Evolutionary conservation across 2,888 invertebrate genomes (phyloP).

Genomic region (Epinotia ramella): DNA sequence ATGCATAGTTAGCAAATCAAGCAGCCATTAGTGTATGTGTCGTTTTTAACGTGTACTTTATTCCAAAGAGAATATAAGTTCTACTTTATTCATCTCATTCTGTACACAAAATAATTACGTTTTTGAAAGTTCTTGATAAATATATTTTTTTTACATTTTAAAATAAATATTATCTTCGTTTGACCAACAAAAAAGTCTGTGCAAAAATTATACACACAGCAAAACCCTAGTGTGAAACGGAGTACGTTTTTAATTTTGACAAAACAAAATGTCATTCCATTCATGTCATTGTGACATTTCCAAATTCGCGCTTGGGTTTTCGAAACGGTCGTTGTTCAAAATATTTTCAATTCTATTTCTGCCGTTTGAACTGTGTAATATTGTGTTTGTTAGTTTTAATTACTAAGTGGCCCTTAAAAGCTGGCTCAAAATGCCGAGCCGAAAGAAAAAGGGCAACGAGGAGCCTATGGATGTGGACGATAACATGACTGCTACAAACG

Average conservation of each 20-base stretch:
- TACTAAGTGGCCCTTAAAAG: conserved; percentile 21
- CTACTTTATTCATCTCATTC: too few relatives aligned
- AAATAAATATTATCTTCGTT: too few relatives aligned
- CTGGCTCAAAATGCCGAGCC: conserved; percentile 60
- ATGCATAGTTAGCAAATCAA: too few relatives aligned
- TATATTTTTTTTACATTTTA: too few relatives aligned
- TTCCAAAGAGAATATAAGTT: too few relatives aligned
- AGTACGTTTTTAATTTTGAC: conserved; percentile 3
- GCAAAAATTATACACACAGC: too few relatives aligned
- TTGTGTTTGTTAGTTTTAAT: conserved; percentile 3
- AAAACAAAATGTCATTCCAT: conserved; percentile 26
- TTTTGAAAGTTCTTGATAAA: too few relatives aligned
- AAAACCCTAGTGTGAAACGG: neutral
- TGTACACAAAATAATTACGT: too few relatives aligned
- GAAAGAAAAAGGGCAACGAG: conserved; percentile 62
- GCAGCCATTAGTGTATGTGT: too few relatives aligned
- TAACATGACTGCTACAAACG: conserved; percentile 50
- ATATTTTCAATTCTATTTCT: conserved; percentile 11
- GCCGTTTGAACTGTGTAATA: neutral
- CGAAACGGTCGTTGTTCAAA: conserved; percentile 43
- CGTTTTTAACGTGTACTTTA: too few relatives aligned
- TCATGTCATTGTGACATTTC: conserved; percentile 18
- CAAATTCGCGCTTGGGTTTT: conserved; percentile 32
- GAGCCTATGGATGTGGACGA: conserved; percentile 78
- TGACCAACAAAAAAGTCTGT: too few relatives aligned